Evolutionary conservation across 2,113 vertebrate genomes (phyloP).

Genomic region (Cheilinus undulatus): DNA sequence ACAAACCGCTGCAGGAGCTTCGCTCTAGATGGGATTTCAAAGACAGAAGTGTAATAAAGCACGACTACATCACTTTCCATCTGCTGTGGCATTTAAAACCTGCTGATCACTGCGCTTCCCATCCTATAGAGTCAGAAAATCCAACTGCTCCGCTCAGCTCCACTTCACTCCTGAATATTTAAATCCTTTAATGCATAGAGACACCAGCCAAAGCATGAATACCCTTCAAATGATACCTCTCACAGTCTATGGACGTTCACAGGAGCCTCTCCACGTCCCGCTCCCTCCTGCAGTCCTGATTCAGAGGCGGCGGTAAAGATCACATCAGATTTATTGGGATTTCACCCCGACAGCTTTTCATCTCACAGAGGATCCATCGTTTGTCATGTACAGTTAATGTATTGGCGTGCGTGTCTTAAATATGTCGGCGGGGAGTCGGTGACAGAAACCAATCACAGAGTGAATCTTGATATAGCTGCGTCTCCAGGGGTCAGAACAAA

Average conservation of each 20-base stretch:
- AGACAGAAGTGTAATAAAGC: constrained; percentile 53
- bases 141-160: constrained; percentile 55
- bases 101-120: constrained; percentile 49
- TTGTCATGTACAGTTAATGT: constrained; percentile 30
- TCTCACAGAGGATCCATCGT: constrained; percentile 49
- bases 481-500: constrained; percentile 26
- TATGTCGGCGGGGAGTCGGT: constrained; percentile 26
- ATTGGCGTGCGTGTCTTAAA: constrained; percentile 41
- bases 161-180: constrained; percentile 57
- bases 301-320: constrained; percentile 29
- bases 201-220: constrained; percentile 4
- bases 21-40: constrained; percentile 30
- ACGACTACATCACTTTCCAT: constrained; percentile 46
- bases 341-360: constrained; percentile 20
- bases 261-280: background rate
- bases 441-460: constrained; percentile 55
- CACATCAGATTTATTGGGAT: constrained; percentile 49
- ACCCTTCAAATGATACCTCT: constrained; percentile 22
- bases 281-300: background rate
- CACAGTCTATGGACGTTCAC: constrained; percentile 20
- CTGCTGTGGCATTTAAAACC: constrained; percentile 73
- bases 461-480: constrained; percentile 40
- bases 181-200: constrained; percentile 66
- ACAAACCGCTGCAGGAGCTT: background rate
- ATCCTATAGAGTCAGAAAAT: constrained; percentile 42